Evolutionary conservation across 2,113 vertebrate species (phyloP).

Genomic region (Nothocercus julius): DNA sequence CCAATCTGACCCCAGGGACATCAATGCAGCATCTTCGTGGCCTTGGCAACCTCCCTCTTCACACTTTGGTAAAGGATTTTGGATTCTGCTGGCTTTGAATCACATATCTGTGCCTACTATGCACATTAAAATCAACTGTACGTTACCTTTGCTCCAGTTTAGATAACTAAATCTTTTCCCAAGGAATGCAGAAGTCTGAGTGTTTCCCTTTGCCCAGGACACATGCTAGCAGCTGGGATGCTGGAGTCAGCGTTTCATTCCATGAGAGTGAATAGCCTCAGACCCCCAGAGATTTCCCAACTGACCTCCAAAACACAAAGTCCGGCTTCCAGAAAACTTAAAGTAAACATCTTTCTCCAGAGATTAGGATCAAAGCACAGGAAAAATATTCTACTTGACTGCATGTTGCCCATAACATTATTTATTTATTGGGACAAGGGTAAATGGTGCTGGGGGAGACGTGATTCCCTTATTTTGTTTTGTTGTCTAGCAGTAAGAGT

Average conservation of each 20-base stretch:
- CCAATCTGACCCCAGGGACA: neutral
- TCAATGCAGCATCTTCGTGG: neutral
- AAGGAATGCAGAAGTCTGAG: neutral
- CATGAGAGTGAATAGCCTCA: conserved; percentile 64
- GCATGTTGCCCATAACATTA: neutral
- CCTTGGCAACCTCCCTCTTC: neutral
- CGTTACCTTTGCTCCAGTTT: conserved; percentile 18
- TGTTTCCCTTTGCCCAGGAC: conserved; percentile 29
- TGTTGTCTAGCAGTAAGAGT: neutral
- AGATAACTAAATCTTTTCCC: conserved; percentile 15
- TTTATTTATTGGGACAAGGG: conserved; percentile 13
- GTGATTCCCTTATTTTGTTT: neutral
- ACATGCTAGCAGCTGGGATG: conserved; percentile 52
- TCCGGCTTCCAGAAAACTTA: conserved; percentile 71
- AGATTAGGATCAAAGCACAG: conserved; percentile 74
- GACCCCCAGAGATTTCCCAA: conserved; percentile 68
- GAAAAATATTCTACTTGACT: conserved; percentile 69
- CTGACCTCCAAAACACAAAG: conserved; percentile 69
- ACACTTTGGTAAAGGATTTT: neutral
- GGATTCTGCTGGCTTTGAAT: neutral
- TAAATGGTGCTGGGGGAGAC: neutral
- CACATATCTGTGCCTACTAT: neutral
- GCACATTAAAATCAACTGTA: neutral
- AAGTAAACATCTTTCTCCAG: conserved; percentile 63
- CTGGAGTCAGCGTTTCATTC: conserved; percentile 70